A percentile compares a stretch with the other conserved stretches of the same genome.
Evolutionary conservation across 2,113 vertebrate species (phyloP).

Genomic region (Protomyctophum bolini): DNA sequence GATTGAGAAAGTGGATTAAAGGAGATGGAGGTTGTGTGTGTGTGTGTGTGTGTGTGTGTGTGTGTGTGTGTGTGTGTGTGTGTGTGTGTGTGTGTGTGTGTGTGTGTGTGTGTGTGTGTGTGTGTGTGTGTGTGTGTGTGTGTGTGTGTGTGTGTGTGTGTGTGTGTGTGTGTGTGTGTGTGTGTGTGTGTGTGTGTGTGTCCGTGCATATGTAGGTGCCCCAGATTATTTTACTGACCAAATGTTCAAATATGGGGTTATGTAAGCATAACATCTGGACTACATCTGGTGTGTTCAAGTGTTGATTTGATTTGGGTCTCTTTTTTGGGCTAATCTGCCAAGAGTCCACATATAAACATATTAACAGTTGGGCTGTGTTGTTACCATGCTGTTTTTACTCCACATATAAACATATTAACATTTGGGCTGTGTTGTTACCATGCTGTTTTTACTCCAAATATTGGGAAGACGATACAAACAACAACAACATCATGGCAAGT

Average conservation of each 20-base stretch:
- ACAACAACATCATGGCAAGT: too few species aligned
- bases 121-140: conserved; percentile 1
- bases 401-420: too few species aligned
- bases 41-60: neutral
- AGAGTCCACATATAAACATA: too few species aligned
- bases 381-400: too few species aligned
- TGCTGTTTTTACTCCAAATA: too few species aligned
- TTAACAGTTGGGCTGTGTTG: too few species aligned
- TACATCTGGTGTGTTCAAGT: neutral
- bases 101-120: neutral
- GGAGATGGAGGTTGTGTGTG: conserved; percentile 5
- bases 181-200: neutral
- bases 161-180: neutral
- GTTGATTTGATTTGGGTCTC: too few species aligned
- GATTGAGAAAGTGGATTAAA: neutral
- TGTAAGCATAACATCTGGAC: conserved; percentile 42
- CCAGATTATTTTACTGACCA: conserved; percentile 23
- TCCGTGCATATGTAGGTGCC: neutral
- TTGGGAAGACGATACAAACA: too few species aligned
- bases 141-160: neutral
- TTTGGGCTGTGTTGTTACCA: too few species aligned
- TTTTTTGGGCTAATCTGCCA: too few species aligned
- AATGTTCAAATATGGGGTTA: conserved; percentile 28
- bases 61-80: neutral
- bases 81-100: neutral